Evolutionary conservation across 1,140 invertebrate species (phyloP), one percentile per base, ranked within the genome.

Genomic region (Lithobius niger): DNA sequence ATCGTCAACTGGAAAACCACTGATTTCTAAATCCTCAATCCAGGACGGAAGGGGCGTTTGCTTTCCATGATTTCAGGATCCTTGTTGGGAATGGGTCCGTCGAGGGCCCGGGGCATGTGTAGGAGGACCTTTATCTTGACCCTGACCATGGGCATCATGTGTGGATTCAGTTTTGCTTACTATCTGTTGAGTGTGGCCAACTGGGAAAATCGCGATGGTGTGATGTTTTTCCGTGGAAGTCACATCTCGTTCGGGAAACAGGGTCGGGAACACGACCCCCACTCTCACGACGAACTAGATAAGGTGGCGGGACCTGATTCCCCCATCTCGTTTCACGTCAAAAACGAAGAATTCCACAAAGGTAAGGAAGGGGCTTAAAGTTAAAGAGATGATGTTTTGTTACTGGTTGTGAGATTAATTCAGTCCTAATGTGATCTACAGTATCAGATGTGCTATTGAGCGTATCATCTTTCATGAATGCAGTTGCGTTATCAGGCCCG

Each of bases 291-390:
- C 40, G 76, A 78, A 58, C 65, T 80, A 60, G 67, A 77, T 22
- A 70, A 76, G 58, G 64, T 71, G 27, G 62, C 65, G 15, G 79
- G 78, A 0, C 79, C 79, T n/a, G 52, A 62, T 1, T 55, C 48
- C 2, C 69, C 74, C 16, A 67, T 77, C 44, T 71, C 74, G 19
- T 61, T 65, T 61, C 80, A 82, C 60, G 66, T 64, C 48, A 59
- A 67, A 24, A 74, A 82, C 62, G 79, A 80, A 62, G 76, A 76
- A 55, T 77, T 77, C 65, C 79, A 80, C 57, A 73, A 74, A 65
- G 75, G 77, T 62, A 55, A 42, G 40, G 27, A 18, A 45, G 22
- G 6, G 6, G 31, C 31, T 36, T 36, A n/a, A n/a, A n/a, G n/a
- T n/a, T n/a, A n/a, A n/a, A n/a, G n/a, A n/a, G n/a, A n/a, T n/a